These are phyloP conservation scores for Acanthaster planci DNA, from an alignment of 35 echinoderm and acorn worm genomes.

Conservation along the genomic window DNA sequence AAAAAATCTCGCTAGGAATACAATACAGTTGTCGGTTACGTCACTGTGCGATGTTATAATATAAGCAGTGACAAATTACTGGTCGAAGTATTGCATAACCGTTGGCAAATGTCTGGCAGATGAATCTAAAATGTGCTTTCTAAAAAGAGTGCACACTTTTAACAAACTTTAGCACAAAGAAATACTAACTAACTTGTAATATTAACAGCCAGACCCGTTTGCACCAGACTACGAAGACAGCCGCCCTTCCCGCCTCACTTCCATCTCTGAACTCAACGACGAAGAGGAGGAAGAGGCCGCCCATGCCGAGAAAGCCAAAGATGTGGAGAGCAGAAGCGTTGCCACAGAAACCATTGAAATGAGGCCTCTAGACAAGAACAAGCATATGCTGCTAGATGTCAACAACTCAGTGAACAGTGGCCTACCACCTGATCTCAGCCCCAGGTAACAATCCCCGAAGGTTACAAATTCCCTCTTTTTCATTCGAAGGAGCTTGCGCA, in stretches of 20 bases:
- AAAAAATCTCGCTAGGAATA: too few species aligned
- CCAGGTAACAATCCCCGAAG: slow-evolving; percentile 60
- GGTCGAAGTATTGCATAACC: too few species aligned
- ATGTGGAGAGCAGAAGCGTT: slow-evolving; percentile 32
- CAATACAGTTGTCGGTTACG: too few species aligned
- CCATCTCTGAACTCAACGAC: slow-evolving; percentile 80
- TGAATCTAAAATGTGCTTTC: too few species aligned
- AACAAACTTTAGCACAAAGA: too few species aligned
- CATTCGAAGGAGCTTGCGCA: too few species aligned
- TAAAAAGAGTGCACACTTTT: too few species aligned
- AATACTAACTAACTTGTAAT: too few species aligned
- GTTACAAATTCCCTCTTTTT: too few species aligned
- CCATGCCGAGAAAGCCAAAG: slow-evolving; percentile 34
- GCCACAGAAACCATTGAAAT: slow-evolving; percentile 61
- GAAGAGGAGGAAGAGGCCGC: slow-evolving; percentile 67
- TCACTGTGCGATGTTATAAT: too few species aligned
- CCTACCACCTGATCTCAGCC: slow-evolving; percentile 90
- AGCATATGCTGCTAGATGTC: slow-evolving; percentile 75
- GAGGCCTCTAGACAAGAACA: slow-evolving; percentile 41
- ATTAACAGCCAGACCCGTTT: slow-evolving; percentile 8
- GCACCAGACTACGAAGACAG: slow-evolving; percentile 1
- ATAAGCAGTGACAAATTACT: too few species aligned
- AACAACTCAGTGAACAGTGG: slow-evolving; percentile 59
- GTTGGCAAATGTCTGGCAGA: too few species aligned
- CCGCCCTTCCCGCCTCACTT: slow-evolving; percentile 61